Base-by-base conservation (phyloP, 2,888 invertebrate genomes). In the Caenorhabditis sp. region DNA sequence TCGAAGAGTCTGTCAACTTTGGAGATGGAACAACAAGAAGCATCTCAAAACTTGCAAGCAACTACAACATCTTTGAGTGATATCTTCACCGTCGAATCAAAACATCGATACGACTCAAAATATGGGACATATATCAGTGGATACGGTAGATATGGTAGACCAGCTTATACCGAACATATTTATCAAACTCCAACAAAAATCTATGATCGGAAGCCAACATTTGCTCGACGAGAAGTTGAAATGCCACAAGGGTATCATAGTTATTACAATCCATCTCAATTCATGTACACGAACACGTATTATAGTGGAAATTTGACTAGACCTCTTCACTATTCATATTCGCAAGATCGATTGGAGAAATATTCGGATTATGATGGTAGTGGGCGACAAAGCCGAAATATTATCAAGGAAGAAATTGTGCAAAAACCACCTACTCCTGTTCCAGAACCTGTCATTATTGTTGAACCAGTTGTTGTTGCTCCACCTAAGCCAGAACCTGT, bases 161-260 rank as follows among this genome's bases (percentile, higher is more conserved):
- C 25, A n/a, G 14, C 4, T 5, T 23, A 20, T 23, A 7, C 23
- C 5, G 25, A 20, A 23, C 56, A 56, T 26, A 23, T 56, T 56
- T 56, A 61, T 54, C 38, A 17, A 26, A 14, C 10, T 60, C 69
- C 25, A 54, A 59, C 2, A 64, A 59, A 23, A 49, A 54, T 25
- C 2, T 38, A 12, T 26, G 27, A 23, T 27, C 27, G 56, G 21
- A 56, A 21, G 7, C 10, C 8, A 26, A 26, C 3, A 56, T 14
- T 56, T 67, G 63, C 26, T 62, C 66, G 49, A 66, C 63, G 50
- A 70, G 66, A 38, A n/a, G 67, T 72, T 20, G 61, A 67, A 14
- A 59, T 72, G 59, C 71, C 71, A 23, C 58, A 67, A 20, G 71
- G 71, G n/a, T 72, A 72, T 56, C 71, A 72, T 57, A 50, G 38